Evolutionary conservation across 2,797 vertebrate genomes (phyloP), one percentile per base, ranked within the genome.

Genomic region (Sylvilagus floridanus): DNA sequence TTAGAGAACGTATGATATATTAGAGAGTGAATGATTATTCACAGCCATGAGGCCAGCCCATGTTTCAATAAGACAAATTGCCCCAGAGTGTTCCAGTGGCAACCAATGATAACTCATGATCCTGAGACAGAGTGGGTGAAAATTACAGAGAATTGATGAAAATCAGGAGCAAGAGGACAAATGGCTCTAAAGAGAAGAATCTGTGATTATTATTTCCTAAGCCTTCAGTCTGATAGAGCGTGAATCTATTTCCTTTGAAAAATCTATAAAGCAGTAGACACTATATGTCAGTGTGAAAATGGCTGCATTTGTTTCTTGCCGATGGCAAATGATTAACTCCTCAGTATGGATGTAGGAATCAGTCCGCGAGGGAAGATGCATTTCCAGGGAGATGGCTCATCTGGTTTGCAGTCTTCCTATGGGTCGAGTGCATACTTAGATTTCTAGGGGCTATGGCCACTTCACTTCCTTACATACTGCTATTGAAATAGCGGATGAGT

Each of bases 71-170:
- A 99, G 99, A 99, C 99, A 99, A 99, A 99, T 99, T 98, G 98
- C 99, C 98, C 98, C 98, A 98, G 98, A 99, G 98, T 98, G 98
- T 98, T 99, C 98, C 98, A 98, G 99, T 99, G 99, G 99, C 99
- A 99, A 99, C 99, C 99, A 99, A 99, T 99, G 99, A 99, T 99
- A 99, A 99, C 99, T 99, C 99, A 99, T 99, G 99, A 99, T 99
- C 99, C 99, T 98, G 98, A 99, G 99, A 99, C 99, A 99, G 99
- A 99, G 99, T 99, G 99, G 98, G 99, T 99, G 89, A 95, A 96
- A 97, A 97, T 97, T 85, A 99, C 98, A 99, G 99, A 98, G 99
- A 99, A 99, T 99, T 98, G 99, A 99, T 99, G 98, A 98, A 98
- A 99, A 99, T 99, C 98, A 98, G 98, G 99, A 99, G 99, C 99